Evolutionary conservation across 2,888 invertebrate species (phyloP).

Genomic region (Epirrhoe tristata): DNA sequence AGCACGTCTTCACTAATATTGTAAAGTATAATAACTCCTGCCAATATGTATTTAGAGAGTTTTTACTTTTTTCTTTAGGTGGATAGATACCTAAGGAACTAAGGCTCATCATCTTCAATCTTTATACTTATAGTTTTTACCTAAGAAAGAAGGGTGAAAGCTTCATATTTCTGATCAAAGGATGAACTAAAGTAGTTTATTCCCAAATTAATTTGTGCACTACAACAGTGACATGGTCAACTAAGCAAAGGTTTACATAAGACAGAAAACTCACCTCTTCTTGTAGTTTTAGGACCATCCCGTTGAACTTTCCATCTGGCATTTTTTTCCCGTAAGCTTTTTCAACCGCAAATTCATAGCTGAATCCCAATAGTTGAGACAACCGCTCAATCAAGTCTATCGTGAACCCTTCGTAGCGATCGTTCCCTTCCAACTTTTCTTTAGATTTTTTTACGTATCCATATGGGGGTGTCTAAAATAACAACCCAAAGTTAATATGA

Average conservation of each 20-base stretch:
- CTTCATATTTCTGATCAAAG: too few species aligned
- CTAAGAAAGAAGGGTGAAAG: too few species aligned
- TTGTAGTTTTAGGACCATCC: conserved; percentile 89
- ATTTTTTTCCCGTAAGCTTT: conserved; percentile 86
- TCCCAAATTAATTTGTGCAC: too few species aligned
- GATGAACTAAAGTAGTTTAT: too few species aligned
- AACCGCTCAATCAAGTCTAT: conserved; percentile 94
- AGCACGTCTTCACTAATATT: too few species aligned
- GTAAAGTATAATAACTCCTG: too few species aligned
- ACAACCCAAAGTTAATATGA: background rate
- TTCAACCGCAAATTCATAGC: conserved; percentile 91
- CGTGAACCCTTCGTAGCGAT: conserved; percentile 94
- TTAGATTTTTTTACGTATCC: conserved; percentile 91
- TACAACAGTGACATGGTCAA: too few species aligned
- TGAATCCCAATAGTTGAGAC: conserved; percentile 90
- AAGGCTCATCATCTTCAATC: too few species aligned
- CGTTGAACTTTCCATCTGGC: conserved; percentile 58
- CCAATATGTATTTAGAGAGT: too few species aligned
- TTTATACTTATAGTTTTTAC: too few species aligned
- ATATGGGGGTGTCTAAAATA: conserved; percentile 91
- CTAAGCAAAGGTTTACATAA: background rate
- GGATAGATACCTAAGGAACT: too few species aligned
- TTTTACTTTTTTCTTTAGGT: too few species aligned
- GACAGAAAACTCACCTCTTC: conserved; percentile 83
- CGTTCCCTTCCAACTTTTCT: conserved; percentile 89